A percentile compares a stretch with the other conserved stretches of the same genome.
Evolutionary conservation across 2,113 vertebrate species (phyloP).

Genomic region (Perognathus longimembris): DNA sequence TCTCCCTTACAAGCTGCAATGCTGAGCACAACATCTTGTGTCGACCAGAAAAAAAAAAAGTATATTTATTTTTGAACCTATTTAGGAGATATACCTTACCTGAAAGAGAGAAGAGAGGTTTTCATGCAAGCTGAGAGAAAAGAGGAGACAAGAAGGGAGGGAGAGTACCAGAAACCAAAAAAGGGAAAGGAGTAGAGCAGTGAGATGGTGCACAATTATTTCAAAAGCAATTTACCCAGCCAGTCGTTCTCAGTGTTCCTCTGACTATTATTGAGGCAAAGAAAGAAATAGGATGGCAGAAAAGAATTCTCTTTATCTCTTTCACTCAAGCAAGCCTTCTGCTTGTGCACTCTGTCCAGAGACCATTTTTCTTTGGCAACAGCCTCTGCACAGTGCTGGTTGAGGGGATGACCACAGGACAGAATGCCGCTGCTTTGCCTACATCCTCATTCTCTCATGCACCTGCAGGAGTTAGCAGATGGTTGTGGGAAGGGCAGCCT

Average conservation of each 20-base stretch:
- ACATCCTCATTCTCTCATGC: not conserved
- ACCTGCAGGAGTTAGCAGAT: not conserved
- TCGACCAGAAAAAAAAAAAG: not conserved
- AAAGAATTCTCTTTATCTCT: conserved; percentile 36
- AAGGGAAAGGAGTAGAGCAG: not conserved
- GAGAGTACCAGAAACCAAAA: not conserved
- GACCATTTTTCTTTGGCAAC: conserved; percentile 6
- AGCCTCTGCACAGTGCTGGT: not conserved
- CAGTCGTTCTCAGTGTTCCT: conserved; percentile 53
- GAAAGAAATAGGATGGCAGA: conserved; percentile 7
- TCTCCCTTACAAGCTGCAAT: not conserved
- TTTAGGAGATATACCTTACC: not conserved
- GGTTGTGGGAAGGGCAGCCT: accelerated
- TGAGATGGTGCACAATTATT: conserved; percentile 20
- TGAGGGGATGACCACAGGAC: not conserved
- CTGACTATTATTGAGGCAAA: conserved; percentile 36
- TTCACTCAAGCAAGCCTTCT: conserved; percentile 2
- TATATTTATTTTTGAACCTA: not conserved
- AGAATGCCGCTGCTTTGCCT: not conserved
- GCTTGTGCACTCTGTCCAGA: not conserved
- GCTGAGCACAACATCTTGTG: not conserved
- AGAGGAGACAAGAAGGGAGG: not conserved
- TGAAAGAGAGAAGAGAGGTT: not conserved
- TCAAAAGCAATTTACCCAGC: conserved; percentile 30
- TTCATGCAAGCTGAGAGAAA: not conserved